Evolutionary conservation across 1,140 invertebrate genomes (phyloP), one percentile per base, ranked within the genome.

Genomic region (Tyrophagus putrescentiae): DNA sequence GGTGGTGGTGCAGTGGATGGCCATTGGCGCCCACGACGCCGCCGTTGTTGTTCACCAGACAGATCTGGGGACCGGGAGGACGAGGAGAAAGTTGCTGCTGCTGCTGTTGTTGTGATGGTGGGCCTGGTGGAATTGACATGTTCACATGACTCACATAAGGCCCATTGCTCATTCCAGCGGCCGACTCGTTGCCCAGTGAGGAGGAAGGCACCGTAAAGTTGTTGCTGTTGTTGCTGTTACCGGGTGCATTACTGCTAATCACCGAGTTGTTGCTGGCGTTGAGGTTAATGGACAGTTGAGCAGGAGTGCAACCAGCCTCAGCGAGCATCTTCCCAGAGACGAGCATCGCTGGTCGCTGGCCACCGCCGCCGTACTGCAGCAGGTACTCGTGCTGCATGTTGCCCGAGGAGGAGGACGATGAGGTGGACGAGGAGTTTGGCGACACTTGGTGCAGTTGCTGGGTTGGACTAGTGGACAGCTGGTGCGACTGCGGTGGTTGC

Each of bases 371-470:
- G n/a, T n/a, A n/a, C n/a, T n/a, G n/a, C n/a, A n/a, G 13, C n/a
- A 54, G 27, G 3, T 54, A 27, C 21, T 54, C 52, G 52, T 28
- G 45, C 45, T 50, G 3, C 1, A 27, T 2, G 31, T 31, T 32
- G 52, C 13, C n/a, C 13, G 52, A 54, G n/a, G 52, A 54, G 18
- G 52, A 54, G n/a, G 52, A 54, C 25, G 52, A 42, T 21, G 41
- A 54, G 28, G 13, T 23, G 13, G 52, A 27, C n/a, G 52, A 54
- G 11, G 28, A 54, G 28, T 54, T 54, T 31, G 52, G 52, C 52
- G 52, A 54, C 27, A 32, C 25, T 33, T 54, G 52, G 32, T n/a
- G n/a, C 16, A 42, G 18, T 42, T 42, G 6, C 18, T 42, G 18
- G 18, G 52, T 54, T 54, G 52, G 39, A 54, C 27, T 13, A 9